These are phyloP conservation scores for Acanthurus tractus DNA, from an alignment of 2,797 vertebrate genomes.

Conservation along the genomic window DNA sequence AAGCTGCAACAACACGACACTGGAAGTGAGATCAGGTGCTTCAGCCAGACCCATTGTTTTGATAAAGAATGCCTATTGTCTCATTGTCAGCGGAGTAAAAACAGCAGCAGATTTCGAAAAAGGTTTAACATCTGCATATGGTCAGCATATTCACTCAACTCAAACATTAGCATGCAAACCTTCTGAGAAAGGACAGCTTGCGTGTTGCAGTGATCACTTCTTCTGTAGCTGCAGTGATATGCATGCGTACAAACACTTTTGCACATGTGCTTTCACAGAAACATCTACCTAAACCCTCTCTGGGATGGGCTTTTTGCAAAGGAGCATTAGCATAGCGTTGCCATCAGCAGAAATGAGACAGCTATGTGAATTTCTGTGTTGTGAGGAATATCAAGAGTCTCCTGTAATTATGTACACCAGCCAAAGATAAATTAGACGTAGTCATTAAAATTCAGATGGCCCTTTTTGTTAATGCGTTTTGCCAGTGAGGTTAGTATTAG, in stretches of 20 bases:
- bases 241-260: constrained; percentile 49
- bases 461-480: constrained; percentile 66
- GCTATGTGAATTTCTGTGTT: constrained; percentile 59
- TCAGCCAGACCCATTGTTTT: no score
- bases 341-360: constrained; percentile 77
- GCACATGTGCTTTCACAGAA: constrained; percentile 43
- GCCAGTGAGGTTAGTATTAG: constrained; percentile 53
- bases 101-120: constrained; percentile 35
- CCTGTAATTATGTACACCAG: constrained; percentile 54
- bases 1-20: no score
- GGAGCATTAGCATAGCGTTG: constrained; percentile 77
- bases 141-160: constrained; percentile 37
- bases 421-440: constrained; percentile 69
- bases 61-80: constrained; percentile 4
- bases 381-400: constrained; percentile 61
- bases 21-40: no score
- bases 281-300: constrained; percentile 41
- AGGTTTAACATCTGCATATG: constrained; percentile 30
- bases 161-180: constrained; percentile 26
- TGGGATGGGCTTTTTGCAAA: constrained; percentile 68
- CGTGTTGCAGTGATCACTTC: constrained; percentile 34
- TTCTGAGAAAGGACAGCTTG: constrained; percentile 30
- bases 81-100: constrained; percentile 18
- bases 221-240: constrained; percentile 37
- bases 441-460: constrained; percentile 79